Conservation (phyloP, 2,113 vertebrate species). For the Cranoglanis bouderius region DNA sequence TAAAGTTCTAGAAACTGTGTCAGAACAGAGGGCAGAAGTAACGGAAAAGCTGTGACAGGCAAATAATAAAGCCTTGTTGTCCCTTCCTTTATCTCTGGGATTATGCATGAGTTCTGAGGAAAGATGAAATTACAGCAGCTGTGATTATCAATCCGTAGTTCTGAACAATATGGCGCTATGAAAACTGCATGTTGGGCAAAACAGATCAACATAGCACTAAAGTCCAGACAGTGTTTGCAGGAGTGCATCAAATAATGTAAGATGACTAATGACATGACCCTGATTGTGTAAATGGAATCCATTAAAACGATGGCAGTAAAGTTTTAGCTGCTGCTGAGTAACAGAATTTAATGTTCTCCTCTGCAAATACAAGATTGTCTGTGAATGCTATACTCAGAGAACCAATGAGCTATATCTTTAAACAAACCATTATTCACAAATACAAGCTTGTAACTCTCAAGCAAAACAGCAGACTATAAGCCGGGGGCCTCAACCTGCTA, state of each 20-base stretch:
- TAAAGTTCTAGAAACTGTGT: constrained; percentile 7
- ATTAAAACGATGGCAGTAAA: neutral
- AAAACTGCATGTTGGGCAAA: constrained; percentile 32
- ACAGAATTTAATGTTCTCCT: neutral
- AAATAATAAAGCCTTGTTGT: constrained; percentile 56
- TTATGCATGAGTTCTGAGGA: constrained; percentile 45
- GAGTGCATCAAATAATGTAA: neutral
- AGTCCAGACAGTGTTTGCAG: constrained; percentile 12
- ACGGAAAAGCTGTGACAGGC: constrained; percentile 52
- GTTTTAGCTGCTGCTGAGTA: neutral
- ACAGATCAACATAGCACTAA: constrained; percentile 5
- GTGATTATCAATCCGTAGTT: constrained; percentile 44
- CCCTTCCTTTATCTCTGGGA: constrained; percentile 41
- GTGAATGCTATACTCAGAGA: neutral
- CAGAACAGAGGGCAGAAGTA: constrained; percentile 41
- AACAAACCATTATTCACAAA: neutral
- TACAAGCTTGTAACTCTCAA: neutral
- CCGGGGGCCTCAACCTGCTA: neutral
- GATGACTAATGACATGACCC: neutral
- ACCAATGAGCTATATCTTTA: neutral
- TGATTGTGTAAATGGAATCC: neutral
- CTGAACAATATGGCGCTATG: constrained; percentile 24
- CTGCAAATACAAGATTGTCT: neutral
- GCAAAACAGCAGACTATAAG: neutral
- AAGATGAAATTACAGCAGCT: constrained; percentile 43